Conservation (phyloP, 2,113 vertebrate species). For the Burhinus bistriatus region DNA sequence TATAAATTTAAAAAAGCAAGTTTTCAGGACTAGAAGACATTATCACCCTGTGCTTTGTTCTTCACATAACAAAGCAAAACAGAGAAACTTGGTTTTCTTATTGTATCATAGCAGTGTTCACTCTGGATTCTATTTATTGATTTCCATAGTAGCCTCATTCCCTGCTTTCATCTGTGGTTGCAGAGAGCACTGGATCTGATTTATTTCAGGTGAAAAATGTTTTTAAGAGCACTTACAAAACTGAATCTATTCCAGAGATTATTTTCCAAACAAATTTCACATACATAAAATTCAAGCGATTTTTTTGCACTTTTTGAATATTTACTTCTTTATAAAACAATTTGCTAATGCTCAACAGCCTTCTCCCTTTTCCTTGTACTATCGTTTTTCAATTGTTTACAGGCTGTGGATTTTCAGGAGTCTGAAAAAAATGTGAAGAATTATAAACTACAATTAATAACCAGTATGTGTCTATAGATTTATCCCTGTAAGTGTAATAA, state of each 20-base stretch:
- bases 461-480: neutral
- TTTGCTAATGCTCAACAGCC: neutral
- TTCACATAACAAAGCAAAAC: neutral
- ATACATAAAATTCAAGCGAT: neutral
- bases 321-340: neutral
- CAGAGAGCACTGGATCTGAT: neutral
- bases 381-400: neutral
- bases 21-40: neutral
- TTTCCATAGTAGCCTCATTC: neutral
- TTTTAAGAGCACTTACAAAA: neutral
- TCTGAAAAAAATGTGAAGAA: neutral
- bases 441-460: neutral
- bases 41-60: neutral
- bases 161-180: neutral
- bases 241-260: neutral
- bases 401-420: neutral
- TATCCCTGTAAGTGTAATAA: neutral
- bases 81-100: neutral
- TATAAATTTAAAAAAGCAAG: neutral
- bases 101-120: neutral
- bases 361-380: neutral
- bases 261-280: neutral
- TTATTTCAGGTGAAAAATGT: neutral
- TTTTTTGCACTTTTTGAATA: neutral
- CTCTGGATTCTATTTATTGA: neutral